A percentile compares a stretch with the other conserved stretches of the same genome.
phyloP scores from a whole-genome alignment of 2,797 vertebrate genomes.

The Heliangelus exortis region DNA sequence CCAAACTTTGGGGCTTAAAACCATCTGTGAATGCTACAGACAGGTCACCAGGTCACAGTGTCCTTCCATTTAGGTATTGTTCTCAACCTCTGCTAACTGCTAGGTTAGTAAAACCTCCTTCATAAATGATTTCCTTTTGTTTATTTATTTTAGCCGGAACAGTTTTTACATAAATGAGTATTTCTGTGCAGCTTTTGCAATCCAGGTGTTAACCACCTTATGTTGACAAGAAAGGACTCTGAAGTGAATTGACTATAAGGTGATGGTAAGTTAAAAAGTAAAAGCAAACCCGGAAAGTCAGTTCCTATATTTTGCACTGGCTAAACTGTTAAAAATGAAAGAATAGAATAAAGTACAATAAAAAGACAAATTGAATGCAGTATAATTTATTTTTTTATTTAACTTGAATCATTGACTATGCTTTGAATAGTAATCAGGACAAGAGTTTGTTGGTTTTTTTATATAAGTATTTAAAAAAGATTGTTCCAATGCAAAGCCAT shows the following conservation, averaged over 20 bases:
- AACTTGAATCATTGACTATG: background rate
- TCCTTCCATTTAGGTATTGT: background rate
- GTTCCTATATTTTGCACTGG: background rate
- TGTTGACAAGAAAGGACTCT: background rate
- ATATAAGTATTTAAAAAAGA: background rate
- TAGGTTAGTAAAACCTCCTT: background rate
- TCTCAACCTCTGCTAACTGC: background rate
- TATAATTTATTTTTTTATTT: background rate
- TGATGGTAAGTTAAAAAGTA: background rate
- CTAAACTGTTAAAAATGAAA: background rate
- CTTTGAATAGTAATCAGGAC: constrained; percentile 16
- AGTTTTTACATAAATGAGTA: background rate
- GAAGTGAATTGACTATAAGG: background rate
- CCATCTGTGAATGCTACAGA: fast-evolving
- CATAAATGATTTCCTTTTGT: background rate
- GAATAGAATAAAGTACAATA: background rate
- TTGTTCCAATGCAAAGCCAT: background rate
- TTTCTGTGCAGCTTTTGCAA: background rate
- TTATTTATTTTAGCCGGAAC: background rate
- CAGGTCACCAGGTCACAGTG: background rate
- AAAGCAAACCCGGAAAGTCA: background rate
- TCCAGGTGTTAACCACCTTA: background rate
- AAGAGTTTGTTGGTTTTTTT: background rate
- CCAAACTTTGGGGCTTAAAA: background rate
- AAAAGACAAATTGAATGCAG: constrained; percentile 2